These are phyloP conservation scores for Mormoops blainvillei DNA, from an alignment of 2,113 vertebrate genomes.

Conservation along the genomic window DNA sequence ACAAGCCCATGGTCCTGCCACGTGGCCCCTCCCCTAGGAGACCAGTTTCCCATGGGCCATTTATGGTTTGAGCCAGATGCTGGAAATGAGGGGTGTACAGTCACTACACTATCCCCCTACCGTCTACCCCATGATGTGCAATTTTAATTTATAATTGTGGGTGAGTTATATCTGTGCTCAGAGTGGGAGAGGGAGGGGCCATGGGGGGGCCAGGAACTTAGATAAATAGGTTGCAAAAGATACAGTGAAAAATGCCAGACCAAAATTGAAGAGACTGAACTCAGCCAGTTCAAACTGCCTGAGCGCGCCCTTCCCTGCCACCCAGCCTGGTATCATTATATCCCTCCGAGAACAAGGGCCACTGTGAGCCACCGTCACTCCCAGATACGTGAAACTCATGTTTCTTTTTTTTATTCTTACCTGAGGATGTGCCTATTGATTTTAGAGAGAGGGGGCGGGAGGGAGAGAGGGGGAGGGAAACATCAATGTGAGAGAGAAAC, in stretches of 20 bases:
- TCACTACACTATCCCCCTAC: background rate
- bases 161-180: slow-evolving; percentile 3
- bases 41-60: background rate
- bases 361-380: background rate
- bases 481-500: no score
- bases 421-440: no score
- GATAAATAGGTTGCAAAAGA: slow-evolving; percentile 56
- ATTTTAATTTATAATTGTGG: slow-evolving; percentile 57
- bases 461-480: no score
- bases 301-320: background rate
- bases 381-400: background rate
- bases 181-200: background rate
- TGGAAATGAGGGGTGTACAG: slow-evolving; percentile 22
- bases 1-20: background rate
- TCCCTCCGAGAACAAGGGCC: background rate
- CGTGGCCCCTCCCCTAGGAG: background rate
- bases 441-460: no score
- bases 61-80: slow-evolving; percentile 38
- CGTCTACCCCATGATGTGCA: background rate
- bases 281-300: background rate
- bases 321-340: background rate
- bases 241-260: slow-evolving; percentile 46
- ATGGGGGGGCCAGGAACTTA: background rate
- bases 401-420: no score
- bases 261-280: slow-evolving; percentile 52